phyloP scores from a whole-genome alignment of 2,888 invertebrate genomes.

The Drosophila anomelani region DNA sequence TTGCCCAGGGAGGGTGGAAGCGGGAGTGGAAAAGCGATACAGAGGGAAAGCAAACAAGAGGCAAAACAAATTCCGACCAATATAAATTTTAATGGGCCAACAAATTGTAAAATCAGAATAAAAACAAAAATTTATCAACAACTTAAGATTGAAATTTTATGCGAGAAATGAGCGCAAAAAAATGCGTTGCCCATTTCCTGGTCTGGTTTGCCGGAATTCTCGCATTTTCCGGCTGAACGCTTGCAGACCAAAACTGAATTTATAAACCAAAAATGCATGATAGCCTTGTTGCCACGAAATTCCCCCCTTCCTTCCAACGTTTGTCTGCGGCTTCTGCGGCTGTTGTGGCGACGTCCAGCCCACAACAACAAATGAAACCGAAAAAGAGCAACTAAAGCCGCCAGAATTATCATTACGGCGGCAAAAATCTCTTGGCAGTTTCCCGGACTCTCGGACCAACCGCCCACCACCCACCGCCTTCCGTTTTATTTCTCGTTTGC shows the following conservation, averaged over 20 bases:
- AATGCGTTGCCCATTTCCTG: conserved; percentile 36
- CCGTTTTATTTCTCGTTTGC: conserved; percentile 45
- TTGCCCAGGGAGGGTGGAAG: conserved; percentile 15
- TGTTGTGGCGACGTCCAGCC: conserved; percentile 27
- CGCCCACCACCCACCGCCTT: conserved; percentile 8
- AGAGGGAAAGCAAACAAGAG: conserved; percentile 3
- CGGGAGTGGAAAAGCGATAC: neutral
- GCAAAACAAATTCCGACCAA: conserved; percentile 26
- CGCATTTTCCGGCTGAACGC: conserved; percentile 70
- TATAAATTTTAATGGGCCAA: conserved; percentile 33
- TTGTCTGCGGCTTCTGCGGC: conserved; percentile 69
- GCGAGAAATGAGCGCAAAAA: conserved; percentile 26
- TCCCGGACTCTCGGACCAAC: conserved; percentile 9
- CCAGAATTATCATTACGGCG: conserved; percentile 59
- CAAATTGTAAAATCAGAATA: conserved; percentile 23
- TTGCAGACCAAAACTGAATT: conserved; percentile 65
- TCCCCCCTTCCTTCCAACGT: conserved; percentile 23
- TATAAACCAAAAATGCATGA: conserved; percentile 67
- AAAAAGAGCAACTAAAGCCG: conserved; percentile 35
- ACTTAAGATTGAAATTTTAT: conserved; percentile 47
- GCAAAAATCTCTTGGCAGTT: conserved; percentile 46
- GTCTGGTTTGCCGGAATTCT: conserved; percentile 20
- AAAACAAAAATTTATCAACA: conserved; percentile 14
- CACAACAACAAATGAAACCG: conserved; percentile 28
- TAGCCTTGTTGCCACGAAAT: conserved; percentile 32